Percentiles rank a stretch among this genome's conserved stretches.
Evolutionary conservation across 2,113 vertebrate genomes (phyloP).

Genomic region (Corynorhinus townsendii): DNA sequence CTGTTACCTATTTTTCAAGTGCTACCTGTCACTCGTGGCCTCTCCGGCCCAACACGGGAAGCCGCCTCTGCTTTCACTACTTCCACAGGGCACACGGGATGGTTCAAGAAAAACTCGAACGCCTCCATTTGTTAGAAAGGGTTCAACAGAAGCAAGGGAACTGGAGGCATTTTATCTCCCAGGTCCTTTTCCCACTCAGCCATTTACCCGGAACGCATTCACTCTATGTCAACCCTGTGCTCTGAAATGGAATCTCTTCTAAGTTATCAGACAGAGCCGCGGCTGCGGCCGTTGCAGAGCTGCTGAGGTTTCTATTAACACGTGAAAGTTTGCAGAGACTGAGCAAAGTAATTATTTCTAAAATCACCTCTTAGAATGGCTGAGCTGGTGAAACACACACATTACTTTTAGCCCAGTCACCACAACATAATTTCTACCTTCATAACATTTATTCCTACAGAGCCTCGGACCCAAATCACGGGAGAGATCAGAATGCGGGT

Average conservation of each 20-base stretch:
- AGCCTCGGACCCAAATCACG: background rate
- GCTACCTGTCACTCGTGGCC: background rate
- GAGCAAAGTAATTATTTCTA: constrained; percentile 11
- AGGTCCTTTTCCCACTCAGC: background rate
- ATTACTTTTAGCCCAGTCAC: background rate
- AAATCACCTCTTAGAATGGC: background rate
- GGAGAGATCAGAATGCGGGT: background rate
- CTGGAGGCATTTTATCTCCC: background rate
- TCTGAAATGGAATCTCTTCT: background rate
- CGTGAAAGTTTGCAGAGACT: background rate
- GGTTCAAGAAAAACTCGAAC: background rate
- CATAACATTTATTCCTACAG: background rate
- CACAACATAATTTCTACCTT: background rate
- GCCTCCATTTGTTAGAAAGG: background rate
- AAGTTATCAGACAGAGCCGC: background rate
- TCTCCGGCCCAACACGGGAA: background rate
- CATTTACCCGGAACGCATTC: background rate
- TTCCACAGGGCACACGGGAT: background rate
- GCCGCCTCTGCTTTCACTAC: background rate
- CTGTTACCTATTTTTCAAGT: background rate
- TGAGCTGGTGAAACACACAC: background rate
- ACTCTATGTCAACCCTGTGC: background rate
- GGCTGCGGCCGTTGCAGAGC: background rate
- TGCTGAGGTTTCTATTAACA: background rate
- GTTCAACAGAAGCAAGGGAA: background rate